A percentile compares a stretch with the other conserved stretches of the same genome.
These are phyloP conservation scores for Nanorana parkeri DNA, from an alignment of 2,113 vertebrate genomes.

Conservation along the genomic window DNA sequence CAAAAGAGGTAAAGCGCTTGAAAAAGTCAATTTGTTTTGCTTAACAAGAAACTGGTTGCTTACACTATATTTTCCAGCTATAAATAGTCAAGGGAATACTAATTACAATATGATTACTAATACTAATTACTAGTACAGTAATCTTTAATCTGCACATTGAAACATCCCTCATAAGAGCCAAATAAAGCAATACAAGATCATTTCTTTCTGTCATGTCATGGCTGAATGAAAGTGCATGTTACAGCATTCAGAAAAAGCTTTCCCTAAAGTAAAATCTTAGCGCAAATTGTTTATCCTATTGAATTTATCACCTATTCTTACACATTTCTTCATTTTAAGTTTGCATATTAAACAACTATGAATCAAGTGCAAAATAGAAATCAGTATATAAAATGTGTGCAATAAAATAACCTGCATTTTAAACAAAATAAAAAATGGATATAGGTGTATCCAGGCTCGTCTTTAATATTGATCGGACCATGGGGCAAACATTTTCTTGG, in stretches of 20 bases:
- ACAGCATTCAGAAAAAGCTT: neutral
- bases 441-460: no score
- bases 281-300: no score
- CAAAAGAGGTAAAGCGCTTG: slow-evolving; percentile 22
- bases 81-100: slow-evolving; percentile 26
- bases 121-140: slow-evolving; percentile 30
- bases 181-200: neutral
- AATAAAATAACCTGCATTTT: no score
- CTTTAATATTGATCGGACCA: no score
- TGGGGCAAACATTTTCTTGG: no score
- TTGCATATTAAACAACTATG: no score
- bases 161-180: slow-evolving; percentile 4
- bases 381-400: no score
- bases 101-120: slow-evolving; percentile 44
- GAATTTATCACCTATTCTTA: no score
- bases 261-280: no score
- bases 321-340: no score
- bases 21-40: slow-evolving; percentile 38
- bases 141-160: slow-evolving; percentile 28
- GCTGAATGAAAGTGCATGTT: neutral
- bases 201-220: neutral
- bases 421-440: no score
- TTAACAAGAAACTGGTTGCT: slow-evolving; percentile 16
- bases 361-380: no score
- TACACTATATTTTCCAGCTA: slow-evolving; percentile 20